Percentiles rank a stretch among this genome's conserved stretches.
Evolutionary conservation across 2,797 vertebrate species (phyloP).

Genomic region (Miichthys miiuy): DNA sequence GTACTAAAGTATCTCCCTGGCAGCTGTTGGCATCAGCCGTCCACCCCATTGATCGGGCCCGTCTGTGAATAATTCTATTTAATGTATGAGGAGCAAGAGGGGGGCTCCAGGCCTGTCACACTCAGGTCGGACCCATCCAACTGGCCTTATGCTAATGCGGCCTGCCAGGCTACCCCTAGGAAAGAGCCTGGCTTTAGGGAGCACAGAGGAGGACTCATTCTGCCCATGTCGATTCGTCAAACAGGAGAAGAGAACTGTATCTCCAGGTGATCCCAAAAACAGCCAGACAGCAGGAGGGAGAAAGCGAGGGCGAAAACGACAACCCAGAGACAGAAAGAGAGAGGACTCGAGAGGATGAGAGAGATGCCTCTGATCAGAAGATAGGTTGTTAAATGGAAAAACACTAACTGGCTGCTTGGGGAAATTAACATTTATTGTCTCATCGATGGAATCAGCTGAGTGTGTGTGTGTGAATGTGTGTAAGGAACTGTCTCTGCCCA

Average conservation of each 20-base stretch:
- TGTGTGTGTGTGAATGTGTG: neutral
- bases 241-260: slow-evolving; percentile 58
- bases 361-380: slow-evolving; percentile 34
- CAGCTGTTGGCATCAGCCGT: slow-evolving; percentile 77
- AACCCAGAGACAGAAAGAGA: slow-evolving; percentile 19
- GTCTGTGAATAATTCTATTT: slow-evolving; percentile 83
- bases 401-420: slow-evolving; percentile 30
- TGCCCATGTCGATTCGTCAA: slow-evolving; percentile 73
- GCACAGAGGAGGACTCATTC: slow-evolving; percentile 70
- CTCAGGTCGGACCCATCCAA: slow-evolving; percentile 72
- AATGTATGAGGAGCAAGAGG: slow-evolving; percentile 78
- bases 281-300: slow-evolving; percentile 27
- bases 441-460: slow-evolving; percentile 13
- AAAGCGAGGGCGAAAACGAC: slow-evolving; percentile 22
- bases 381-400: slow-evolving; percentile 37
- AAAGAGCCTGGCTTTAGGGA: slow-evolving; percentile 62
- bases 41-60: slow-evolving; percentile 78
- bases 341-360: neutral
- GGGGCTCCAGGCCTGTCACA: slow-evolving; percentile 71
- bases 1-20: slow-evolving; percentile 74
- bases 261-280: slow-evolving; percentile 74
- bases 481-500: neutral
- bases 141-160: slow-evolving; percentile 74
- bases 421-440: slow-evolving; percentile 44
- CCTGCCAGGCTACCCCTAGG: slow-evolving; percentile 72